A percentile compares a stretch with the other conserved stretches of the same genome.
phyloP scores from a whole-genome alignment of 1,140 invertebrate genomes.

The Drosophila navojoa region DNA sequence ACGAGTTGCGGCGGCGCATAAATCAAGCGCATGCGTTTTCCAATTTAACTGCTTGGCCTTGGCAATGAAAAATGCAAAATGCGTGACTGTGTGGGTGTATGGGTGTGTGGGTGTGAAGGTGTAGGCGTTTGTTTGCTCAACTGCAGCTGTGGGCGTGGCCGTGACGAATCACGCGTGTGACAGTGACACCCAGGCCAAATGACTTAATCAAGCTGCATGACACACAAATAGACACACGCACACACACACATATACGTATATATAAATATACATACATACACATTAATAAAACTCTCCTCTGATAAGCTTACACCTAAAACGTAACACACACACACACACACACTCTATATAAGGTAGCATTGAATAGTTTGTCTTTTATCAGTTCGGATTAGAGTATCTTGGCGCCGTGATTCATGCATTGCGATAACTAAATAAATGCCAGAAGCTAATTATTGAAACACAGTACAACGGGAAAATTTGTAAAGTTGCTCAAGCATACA shows the following conservation, averaged over 20 bases:
- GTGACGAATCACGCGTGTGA: constrained; percentile 42
- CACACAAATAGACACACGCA: neutral
- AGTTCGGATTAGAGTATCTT: constrained; percentile 23
- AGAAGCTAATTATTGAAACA: constrained; percentile 14
- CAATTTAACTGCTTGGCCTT: constrained; percentile 33
- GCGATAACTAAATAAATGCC: constrained; percentile 1
- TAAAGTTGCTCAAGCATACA: neutral
- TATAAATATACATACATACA: too few species aligned
- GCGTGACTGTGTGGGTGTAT: too few species aligned
- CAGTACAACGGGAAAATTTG: neutral
- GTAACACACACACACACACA: constrained; percentile 1
- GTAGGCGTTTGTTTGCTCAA: neutral
- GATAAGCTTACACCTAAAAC: too few species aligned
- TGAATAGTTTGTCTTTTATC: constrained; percentile 18
- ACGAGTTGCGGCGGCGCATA: constrained; percentile 21
- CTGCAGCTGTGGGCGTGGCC: constrained; percentile 14
- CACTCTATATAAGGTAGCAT: neutral
- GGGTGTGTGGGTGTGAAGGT: neutral
- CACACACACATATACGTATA: too few species aligned
- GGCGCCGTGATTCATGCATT: constrained; percentile 30
- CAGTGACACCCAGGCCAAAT: constrained; percentile 18
- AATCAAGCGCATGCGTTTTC: constrained; percentile 50
- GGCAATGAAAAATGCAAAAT: constrained; percentile 36
- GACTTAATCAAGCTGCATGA: constrained; percentile 56
- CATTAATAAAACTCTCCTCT: too few species aligned